phyloP scores from a whole-genome alignment of 2,113 vertebrate species.

The Mixornis gularis region DNA sequence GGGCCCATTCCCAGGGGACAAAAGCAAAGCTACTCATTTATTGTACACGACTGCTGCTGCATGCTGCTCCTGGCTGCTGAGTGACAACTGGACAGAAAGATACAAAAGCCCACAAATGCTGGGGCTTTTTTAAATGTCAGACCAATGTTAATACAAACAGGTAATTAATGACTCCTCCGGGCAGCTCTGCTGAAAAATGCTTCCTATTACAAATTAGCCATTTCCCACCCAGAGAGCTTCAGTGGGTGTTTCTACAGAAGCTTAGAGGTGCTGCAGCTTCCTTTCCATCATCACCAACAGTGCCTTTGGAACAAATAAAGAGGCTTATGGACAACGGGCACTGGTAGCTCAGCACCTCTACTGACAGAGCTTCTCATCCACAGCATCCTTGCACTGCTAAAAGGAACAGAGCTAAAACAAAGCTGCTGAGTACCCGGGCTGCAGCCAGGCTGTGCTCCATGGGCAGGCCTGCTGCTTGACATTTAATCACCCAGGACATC shows the following conservation, averaged over 20 bases:
- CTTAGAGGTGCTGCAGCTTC: background rate
- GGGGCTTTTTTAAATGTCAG: background rate
- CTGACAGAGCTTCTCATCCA: background rate
- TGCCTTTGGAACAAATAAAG: background rate
- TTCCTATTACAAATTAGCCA: background rate
- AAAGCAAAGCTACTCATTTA: background rate
- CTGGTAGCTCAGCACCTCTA: background rate
- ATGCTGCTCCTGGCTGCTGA: background rate
- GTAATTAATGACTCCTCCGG: background rate
- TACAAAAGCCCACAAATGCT: background rate
- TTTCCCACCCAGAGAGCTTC: background rate
- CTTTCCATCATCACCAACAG: background rate
- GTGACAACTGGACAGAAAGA: background rate
- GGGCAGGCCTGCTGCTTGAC: conserved; percentile 30
- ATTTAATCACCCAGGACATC: conserved; percentile 58
- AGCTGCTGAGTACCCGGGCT: background rate
- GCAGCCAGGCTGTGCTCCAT: background rate
- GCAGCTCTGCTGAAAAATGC: background rate
- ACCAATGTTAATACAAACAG: background rate
- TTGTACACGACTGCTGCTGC: background rate
- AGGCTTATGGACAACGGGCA: rapidly evolving
- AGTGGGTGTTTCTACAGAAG: background rate
- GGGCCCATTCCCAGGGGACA: background rate
- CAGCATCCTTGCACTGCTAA: background rate
- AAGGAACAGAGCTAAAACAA: background rate